Percentiles rank a stretch among this genome's conserved stretches.
Evolutionary conservation across 2,113 vertebrate species (phyloP).

Genomic region (Urocolius indicus): DNA sequence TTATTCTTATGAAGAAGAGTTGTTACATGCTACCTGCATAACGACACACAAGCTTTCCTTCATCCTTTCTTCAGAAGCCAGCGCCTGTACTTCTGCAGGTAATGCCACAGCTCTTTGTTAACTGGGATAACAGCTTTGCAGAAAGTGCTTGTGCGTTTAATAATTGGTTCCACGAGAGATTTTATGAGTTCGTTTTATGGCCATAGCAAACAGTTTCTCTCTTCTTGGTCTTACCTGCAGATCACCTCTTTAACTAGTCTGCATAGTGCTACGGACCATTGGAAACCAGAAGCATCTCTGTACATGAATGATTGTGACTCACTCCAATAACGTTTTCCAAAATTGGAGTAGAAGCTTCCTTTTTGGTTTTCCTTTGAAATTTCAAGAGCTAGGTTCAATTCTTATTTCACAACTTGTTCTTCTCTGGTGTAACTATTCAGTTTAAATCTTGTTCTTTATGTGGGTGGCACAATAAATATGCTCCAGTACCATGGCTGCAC

Average conservation of each 20-base stretch:
- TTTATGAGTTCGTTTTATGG: neutral
- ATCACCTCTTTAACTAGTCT: neutral
- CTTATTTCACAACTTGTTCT: neutral
- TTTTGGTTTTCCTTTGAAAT: neutral
- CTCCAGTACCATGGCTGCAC: accelerated
- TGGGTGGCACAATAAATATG: neutral
- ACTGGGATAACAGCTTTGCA: neutral
- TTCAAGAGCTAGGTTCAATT: neutral
- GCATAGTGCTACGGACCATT: accelerated
- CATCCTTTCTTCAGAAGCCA: neutral
- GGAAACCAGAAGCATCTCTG: neutral
- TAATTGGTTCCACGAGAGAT: neutral
- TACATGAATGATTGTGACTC: neutral
- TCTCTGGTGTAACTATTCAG: neutral
- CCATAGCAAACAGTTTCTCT: neutral
- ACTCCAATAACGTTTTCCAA: neutral
- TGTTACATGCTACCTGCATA: neutral
- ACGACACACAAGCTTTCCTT: neutral
- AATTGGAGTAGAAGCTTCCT: neutral
- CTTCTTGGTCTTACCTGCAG: neutral
- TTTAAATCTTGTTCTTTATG: neutral
- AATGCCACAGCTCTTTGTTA: neutral
- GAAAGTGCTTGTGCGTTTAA: neutral
- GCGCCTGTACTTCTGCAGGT: neutral
- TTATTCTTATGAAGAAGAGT: neutral